Evolutionary conservation across 2,888 invertebrate genomes (phyloP), one percentile per base, ranked within the genome.

Genomic region (Agriopis aurantiaria): DNA sequence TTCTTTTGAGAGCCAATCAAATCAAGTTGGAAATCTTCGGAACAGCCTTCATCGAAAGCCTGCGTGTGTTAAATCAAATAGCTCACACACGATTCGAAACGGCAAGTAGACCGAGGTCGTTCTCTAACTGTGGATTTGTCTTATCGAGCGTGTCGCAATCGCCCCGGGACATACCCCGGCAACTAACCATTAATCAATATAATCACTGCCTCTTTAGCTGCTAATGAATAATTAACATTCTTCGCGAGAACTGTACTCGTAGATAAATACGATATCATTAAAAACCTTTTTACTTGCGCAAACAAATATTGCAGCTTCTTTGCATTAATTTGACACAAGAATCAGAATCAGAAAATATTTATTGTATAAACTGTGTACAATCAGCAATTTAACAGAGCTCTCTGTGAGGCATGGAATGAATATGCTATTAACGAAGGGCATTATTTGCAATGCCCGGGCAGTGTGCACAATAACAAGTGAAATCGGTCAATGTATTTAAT

Each of bases 21-120:
- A 53, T 72, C n/a, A 41, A 46, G 55, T 33, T 33, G 33, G 64
- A 68, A 75, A 76, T 82, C 80, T 80, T 79, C 77, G 60, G 67
- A 74, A 55, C 75, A 82, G 78, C 87, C 86, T 86, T 83, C 82
- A 79, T 79, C 69, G 73, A 77, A 73, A 74, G 78, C 12, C 48
- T n/a, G 48, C 46, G 76, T 82, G 80, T 75, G 76, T 78, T 79
- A 74, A 83, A 81, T 83, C 82, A 83, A 88, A 87, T 87, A 86
- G 87, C 85, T 85, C 77, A 84, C 76, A 88, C 89, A 88, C 86
- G 89, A 86, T 75, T 82, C 74, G 73, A 82, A 81, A 70, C 81
- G 73, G 78, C 80, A 79, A 85, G 85, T 89, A 82, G 86, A 81
- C 79, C 89, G 88, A 89, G 89, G 89, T 83, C 88, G 83, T 75